Evolutionary conservation across 2,113 vertebrate species (phyloP), one percentile per base, ranked within the genome.

Genomic region (Globicephala melas): DNA sequence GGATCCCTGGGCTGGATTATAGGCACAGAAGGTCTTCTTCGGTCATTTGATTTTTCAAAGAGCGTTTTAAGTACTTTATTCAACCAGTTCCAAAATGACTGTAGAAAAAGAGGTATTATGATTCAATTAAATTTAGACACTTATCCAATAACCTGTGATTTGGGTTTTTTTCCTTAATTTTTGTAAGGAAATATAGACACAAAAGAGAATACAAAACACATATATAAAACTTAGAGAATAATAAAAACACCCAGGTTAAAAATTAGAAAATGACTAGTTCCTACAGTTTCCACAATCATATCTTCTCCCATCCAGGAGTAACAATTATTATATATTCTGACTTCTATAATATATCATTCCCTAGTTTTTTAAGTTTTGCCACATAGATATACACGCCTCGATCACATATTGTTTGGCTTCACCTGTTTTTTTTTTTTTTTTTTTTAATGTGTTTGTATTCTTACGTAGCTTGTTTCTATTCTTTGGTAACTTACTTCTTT

Each of bases 31-130:
- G 28, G 20, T 63, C 25, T 84, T 98, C 98, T 98, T 91, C 31
- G 94, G 89, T 85, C 91, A 97, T 73, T 97, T 26, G 96, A 87
- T 44, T 20, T 97, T 95, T 98, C 98, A 98, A 98, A 97, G 31
- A 98, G 70, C 62, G 84, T 98, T 82, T 98, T 99, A 68, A 99
- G 97, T 87, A 99, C 87, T 86, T 98, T 98, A 98, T 99, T 99
- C 97, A 99, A 95, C 96, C 99, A 99, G 98, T 94, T 98, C 99
- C 99, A 99, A 98, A 99, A 99, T 70, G 99, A 98, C 99, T 99
- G 94, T 1, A 97, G 95, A 98, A 97, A 20, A 6, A 85, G 95
- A 97, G 14, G 50, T n/a, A 95, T 94, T 36, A 95, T 26, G 36
- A 93, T 92, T 94, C 63, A 58, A 41, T 89, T 95, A 91, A 94